Base-by-base conservation (phyloP, 2,888 invertebrate species). In the Tetropium fuscum region DNA sequence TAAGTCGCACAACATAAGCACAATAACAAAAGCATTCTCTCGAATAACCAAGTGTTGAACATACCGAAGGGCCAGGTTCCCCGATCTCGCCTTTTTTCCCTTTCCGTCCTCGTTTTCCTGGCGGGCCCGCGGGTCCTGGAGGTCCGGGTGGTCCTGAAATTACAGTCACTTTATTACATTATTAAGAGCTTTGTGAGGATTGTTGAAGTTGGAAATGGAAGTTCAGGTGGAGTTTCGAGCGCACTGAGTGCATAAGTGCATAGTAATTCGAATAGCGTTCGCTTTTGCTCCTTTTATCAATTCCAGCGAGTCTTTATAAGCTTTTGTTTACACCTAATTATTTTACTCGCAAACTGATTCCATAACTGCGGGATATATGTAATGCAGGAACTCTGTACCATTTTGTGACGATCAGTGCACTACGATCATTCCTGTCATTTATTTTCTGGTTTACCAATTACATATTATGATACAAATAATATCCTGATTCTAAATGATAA, bases 11-110 rank as follows among this genome's bases (percentile, higher is more conserved):
- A 44, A 18, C 4, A 44, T 44, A 44, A 44, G 27, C 44, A 25
- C 3, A n/a, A 11, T n/a, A 19, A 19, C 18, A n/a, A 47, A 30
- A 20, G 19, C 1, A 3, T 19, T 20, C 13, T 27, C n/a, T 27
- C 25, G 7, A 51, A 51, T 16, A 27, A 51, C 10, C n/a, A 6
- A 16, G 10, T 22, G 36, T 51, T 43, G 55, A 72, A 87, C 92
- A 89, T 85, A 94, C 94, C 86, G 90, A 84, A 61, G 91, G 87
- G 47, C 94, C 93, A 16, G 89, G 82, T 72, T 93, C 94, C 64
- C 95, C 95, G 10, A 88, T 76, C 76, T 94, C 94, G 13, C 95
- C 95, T 79, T 93, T 94, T 83, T 93, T 94, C 72, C 95, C 95
- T 78, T 93, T 92, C 81, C 93, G 91, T 73, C 95, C 95, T 77